These are phyloP conservation scores for Phrynocephalus guinanensis DNA, from an alignment of 2,797 vertebrate species.

Conservation along the genomic window DNA sequence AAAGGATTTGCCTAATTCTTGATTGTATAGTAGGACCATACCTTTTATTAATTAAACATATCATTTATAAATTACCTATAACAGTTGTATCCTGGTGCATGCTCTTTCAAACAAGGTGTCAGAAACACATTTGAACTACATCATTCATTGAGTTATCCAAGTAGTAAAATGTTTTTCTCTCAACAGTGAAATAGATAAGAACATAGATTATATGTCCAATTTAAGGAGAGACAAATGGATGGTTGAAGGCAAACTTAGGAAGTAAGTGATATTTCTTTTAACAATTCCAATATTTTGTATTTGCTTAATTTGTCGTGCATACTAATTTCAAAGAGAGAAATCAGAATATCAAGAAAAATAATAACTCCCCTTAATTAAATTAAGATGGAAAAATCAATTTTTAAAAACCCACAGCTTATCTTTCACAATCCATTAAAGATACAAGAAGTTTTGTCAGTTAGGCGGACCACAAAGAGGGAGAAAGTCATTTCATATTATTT, in stretches of 20 bases:
- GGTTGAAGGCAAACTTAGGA: conserved; percentile 94
- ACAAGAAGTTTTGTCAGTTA: conserved; percentile 49
- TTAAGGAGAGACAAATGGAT: conserved; percentile 95
- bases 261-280: conserved; percentile 85
- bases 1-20: background rate
- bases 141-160: conserved; percentile 44
- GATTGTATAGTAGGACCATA: background rate
- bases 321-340: conserved; percentile 44
- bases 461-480: conserved; percentile 34
- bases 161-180: conserved; percentile 20
- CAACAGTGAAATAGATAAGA: conserved; percentile 96
- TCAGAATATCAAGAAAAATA: conserved; percentile 40
- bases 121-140: conserved; percentile 38
- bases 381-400: conserved; percentile 50
- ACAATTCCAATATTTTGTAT: conserved; percentile 43
- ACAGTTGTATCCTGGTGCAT: background rate
- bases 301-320: conserved; percentile 32
- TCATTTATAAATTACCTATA: conserved; percentile 16
- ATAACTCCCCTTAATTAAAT: conserved; percentile 43
- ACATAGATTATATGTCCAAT: conserved; percentile 96
- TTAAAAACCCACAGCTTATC: conserved; percentile 40
- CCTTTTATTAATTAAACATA: background rate
- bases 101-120: background rate
- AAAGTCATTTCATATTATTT: conserved; percentile 56
- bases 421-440: conserved; percentile 40